phyloP scores from a whole-genome alignment of 2,797 vertebrate species.

The Sebastes jordani region DNA sequence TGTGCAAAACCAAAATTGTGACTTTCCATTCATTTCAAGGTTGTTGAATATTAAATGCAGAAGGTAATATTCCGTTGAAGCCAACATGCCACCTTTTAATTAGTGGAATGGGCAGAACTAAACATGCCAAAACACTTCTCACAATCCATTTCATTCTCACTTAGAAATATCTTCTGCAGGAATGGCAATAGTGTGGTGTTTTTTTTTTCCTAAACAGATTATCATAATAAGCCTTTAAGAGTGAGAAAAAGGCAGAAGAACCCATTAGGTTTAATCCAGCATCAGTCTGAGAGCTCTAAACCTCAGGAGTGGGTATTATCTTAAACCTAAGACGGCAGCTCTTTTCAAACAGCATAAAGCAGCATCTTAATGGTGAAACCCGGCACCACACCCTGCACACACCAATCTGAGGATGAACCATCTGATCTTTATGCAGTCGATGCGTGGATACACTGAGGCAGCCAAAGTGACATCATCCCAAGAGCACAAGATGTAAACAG shows the following conservation, averaged over 20 bases:
- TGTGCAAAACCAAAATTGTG: conserved; percentile 12
- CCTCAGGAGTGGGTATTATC: conserved; percentile 49
- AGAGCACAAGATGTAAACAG: conserved; percentile 18
- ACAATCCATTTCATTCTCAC: neutral
- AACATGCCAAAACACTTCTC: conserved; percentile 11
- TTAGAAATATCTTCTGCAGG: conserved; percentile 7
- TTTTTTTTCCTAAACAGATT: conserved; percentile 1
- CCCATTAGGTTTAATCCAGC: conserved; percentile 50
- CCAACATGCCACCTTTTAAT: conserved; percentile 25
- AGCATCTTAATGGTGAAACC: conserved; percentile 16
- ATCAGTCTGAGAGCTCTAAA: conserved; percentile 29
- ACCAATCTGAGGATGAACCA: conserved; percentile 43
- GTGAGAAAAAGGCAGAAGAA: conserved; percentile 40
- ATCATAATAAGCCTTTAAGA: conserved; percentile 29
- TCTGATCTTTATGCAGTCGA: conserved; percentile 42
- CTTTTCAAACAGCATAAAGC: conserved; percentile 42
- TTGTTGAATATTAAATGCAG: conserved; percentile 9
- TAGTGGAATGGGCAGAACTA: neutral
- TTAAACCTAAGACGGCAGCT: conserved; percentile 36
- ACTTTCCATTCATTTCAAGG: conserved; percentile 32
- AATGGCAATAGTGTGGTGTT: neutral
- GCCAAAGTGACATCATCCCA: conserved; percentile 15
- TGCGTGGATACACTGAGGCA: conserved; percentile 5
- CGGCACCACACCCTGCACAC: conserved; percentile 34
- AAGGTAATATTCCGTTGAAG: conserved; percentile 30